phyloP scores from a whole-genome alignment of 2,113 vertebrate genomes.

The Eclectus roratus region DNA sequence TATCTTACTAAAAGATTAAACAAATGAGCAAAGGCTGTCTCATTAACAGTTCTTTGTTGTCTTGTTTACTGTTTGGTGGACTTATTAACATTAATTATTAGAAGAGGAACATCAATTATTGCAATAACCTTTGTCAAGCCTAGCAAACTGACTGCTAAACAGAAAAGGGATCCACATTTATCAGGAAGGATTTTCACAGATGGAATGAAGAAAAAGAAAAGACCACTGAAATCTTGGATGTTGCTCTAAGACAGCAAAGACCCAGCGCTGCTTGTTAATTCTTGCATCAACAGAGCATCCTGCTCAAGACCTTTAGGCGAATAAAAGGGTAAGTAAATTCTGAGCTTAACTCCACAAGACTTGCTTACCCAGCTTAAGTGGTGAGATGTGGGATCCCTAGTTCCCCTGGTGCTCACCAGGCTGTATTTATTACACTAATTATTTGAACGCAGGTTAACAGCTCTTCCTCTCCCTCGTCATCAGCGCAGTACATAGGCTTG shows the following conservation, averaged over 20 bases:
- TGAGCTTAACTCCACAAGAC: not conserved
- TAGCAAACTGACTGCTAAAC: conserved; percentile 35
- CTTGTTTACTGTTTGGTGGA: conserved; percentile 49
- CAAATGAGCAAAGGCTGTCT: conserved; percentile 60
- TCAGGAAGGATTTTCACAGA: not conserved
- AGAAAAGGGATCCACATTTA: not conserved
- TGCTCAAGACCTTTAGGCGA: not conserved
- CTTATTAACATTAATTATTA: conserved; percentile 62
- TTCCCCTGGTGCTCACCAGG: not conserved
- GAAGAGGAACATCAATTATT: conserved; percentile 43
- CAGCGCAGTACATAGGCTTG: not conserved
- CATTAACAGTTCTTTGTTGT: conserved; percentile 63
- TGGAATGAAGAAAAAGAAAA: not conserved
- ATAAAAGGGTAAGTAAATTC: not conserved
- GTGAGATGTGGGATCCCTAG: not conserved
- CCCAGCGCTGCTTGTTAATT: not conserved
- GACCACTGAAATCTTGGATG: not conserved
- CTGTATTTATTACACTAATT: conserved; percentile 47
- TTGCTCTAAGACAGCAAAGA: not conserved
- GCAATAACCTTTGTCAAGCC: conserved; percentile 46
- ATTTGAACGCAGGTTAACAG: conserved; percentile 11
- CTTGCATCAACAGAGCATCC: not conserved
- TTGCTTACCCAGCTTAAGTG: not conserved
- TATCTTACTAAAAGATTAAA: conserved; percentile 61
- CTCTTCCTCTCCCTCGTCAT: not conserved